Evolutionary conservation across 2,888 invertebrate genomes (phyloP).

Genomic region (Drosophila testacea): DNA sequence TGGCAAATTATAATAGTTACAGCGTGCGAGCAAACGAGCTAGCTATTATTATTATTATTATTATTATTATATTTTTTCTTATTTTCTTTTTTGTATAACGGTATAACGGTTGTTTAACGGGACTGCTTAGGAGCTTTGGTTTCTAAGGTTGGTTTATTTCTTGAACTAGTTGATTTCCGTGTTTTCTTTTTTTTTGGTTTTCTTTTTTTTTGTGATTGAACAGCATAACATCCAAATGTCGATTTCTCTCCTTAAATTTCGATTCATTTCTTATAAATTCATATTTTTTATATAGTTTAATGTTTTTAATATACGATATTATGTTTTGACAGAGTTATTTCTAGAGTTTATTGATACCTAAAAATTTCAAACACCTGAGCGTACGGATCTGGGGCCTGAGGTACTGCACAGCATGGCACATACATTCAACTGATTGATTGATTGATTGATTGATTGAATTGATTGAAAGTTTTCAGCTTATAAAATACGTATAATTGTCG

Average conservation of each 20-base stretch:
- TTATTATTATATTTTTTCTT: constrained; percentile 5
- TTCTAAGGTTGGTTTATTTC: constrained; percentile 41
- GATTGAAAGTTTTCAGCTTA: constrained; percentile 25
- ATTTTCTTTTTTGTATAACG: constrained; percentile 23
- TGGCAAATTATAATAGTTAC: constrained; percentile 4
- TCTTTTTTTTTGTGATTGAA: constrained; percentile 64
- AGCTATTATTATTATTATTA: too few species aligned
- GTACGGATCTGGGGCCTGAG: constrained; percentile 78
- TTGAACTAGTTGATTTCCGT: constrained; percentile 19
- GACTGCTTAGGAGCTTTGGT: constrained; percentile 26
- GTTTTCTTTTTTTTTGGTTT: constrained; percentile 1
- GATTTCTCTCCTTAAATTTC: constrained; percentile 71
- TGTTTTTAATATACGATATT: constrained; percentile 26
- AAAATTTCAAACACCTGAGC: constrained; percentile 46
- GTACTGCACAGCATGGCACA: constrained; percentile 86
- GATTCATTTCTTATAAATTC: constrained; percentile 18
- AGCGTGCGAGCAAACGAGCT: constrained; percentile 42
- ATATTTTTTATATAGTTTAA: constrained; percentile 12
- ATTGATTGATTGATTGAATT: constrained; percentile 29
- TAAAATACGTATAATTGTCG: constrained; percentile 3
- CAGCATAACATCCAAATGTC: constrained; percentile 85
- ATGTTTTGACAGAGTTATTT: constrained; percentile 22
- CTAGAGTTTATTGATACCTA: constrained; percentile 14
- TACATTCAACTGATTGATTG: constrained; percentile 43
- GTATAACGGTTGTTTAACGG: constrained; percentile 37